Base-by-base conservation (phyloP, 30 jellyfish, hydroid and myxozoan species). In the Cassiopea andromeda region DNA sequence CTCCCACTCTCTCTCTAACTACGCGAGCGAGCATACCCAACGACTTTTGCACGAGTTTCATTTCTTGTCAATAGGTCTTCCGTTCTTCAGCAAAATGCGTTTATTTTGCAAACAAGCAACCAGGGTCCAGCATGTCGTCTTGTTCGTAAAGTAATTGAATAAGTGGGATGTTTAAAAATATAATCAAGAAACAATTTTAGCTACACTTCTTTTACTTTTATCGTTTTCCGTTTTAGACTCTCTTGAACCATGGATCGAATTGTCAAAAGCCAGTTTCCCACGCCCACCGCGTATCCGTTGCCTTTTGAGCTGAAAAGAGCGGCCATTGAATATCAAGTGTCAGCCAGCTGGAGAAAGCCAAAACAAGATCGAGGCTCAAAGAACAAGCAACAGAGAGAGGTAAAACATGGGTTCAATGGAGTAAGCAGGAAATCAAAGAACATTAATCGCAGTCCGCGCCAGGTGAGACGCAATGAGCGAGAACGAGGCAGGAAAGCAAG, bases 401-500 rank as follows among this genome's bases (percentile, higher is more conserved):
- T 87, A 38, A 88, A 71, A 54, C 48, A 78, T n/a, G 66, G 61
- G 5, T 66, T 77, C 47, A 77, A 46, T 9, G 61, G 77, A 1
- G 61, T 54, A 18, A 61, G 78, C 85, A 80, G 92, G 48, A 81
- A 84, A 75, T 60, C 97, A 6, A 81, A 73, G 83, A 89, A 54
- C 80, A 61, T 54, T 1, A 80, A 79, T 66, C 85, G 94, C 72
- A 86, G 96, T 81, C 94, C 93, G 3, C 85, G 93, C 17, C 98
- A 94, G 83, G 94, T 85, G 74, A 46, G 93, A 19, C 72, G 98
- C 48, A 94, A 94, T 70, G 98, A 94, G 77, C 78, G 98, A 81
- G 98, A 94, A 68, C 84, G 98, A 9, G 90, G 96, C 43, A 68
- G 98, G 81, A 94, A 94, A 69, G 98, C 98, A 57, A 85, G 98